Evolutionary conservation across 2,113 vertebrate genomes (phyloP).

Genomic region (Sander vitreus): DNA sequence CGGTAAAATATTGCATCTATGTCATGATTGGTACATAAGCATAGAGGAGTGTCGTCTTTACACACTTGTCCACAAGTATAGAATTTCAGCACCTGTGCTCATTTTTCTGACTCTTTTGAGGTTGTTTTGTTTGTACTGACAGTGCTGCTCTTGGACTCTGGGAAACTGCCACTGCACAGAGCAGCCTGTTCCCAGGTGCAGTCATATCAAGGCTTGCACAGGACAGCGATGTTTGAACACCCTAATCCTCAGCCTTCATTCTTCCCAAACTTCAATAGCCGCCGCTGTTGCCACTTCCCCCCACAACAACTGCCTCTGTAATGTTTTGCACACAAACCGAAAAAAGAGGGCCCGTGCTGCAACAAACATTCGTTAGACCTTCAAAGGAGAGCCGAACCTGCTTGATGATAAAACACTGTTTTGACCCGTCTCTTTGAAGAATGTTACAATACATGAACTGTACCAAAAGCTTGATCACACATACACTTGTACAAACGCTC

Average conservation of each 20-base stretch:
- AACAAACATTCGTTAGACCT: slow-evolving; percentile 64
- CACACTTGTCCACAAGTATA: background rate
- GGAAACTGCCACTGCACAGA: slow-evolving; percentile 46
- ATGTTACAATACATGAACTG: slow-evolving; percentile 53
- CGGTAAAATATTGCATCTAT: background rate
- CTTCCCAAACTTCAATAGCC: slow-evolving; percentile 75
- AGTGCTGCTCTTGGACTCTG: slow-evolving; percentile 47
- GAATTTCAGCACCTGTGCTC: slow-evolving; percentile 9
- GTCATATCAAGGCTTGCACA: slow-evolving; percentile 70
- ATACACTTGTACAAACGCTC: slow-evolving; percentile 17
- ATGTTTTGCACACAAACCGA: slow-evolving; percentile 79
- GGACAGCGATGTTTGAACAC: slow-evolving; percentile 76
- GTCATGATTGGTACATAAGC: background rate
- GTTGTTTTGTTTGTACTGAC: slow-evolving; percentile 13
- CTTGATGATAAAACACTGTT: slow-evolving; percentile 73
- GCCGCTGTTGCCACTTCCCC: slow-evolving; percentile 68
- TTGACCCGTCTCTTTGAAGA: slow-evolving; percentile 74
- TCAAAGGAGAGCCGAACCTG: slow-evolving; percentile 70
- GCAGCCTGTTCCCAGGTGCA: slow-evolving; percentile 74
- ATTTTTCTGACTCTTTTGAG: slow-evolving; percentile 13
- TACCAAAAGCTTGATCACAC: slow-evolving; percentile 31
- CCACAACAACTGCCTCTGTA: slow-evolving; percentile 65
- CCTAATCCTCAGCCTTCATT: slow-evolving; percentile 78
- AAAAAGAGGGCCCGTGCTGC: slow-evolving; percentile 39
- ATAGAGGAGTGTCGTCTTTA: background rate